Percentiles rank a stretch among this genome's conserved stretches.
Conservation (phyloP, 1,140 invertebrate species). For the Apis laboriosa region DNA sequence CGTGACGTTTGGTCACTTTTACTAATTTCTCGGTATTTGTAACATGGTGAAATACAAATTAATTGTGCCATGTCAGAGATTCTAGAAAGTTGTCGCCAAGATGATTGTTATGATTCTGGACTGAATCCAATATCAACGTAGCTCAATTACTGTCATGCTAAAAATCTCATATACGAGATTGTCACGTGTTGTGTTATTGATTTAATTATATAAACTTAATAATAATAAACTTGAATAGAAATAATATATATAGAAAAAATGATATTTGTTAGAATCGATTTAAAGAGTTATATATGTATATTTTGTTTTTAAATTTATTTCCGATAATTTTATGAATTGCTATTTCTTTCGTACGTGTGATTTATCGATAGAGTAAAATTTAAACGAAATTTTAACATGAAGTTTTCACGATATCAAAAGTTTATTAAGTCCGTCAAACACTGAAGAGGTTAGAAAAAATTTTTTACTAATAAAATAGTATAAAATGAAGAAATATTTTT, state of each 20-base stretch:
- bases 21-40: constrained; percentile 11
- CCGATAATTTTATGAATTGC: neutral
- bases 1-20: constrained; percentile 38
- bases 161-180: neutral
- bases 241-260: neutral
- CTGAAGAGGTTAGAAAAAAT: neutral
- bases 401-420: neutral
- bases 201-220: neutral
- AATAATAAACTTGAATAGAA: constrained; percentile 6
- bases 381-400: neutral
- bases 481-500: neutral
- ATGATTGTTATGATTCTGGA: constrained; percentile 60
- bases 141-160: constrained; percentile 1
- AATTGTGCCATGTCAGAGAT: constrained; percentile 40
- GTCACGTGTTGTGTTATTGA: constrained; percentile 15
- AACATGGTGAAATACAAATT: constrained; percentile 53
- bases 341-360: neutral
- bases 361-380: neutral
- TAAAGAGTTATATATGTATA: neutral
- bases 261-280: no score
- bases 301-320: neutral
- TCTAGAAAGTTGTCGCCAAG: constrained; percentile 64
- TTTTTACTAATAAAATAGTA: neutral
- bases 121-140: constrained; percentile 45
- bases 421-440: neutral